Base-by-base conservation (phyloP, 2,888 invertebrate genomes). In the Abrostola triplasia region DNA sequence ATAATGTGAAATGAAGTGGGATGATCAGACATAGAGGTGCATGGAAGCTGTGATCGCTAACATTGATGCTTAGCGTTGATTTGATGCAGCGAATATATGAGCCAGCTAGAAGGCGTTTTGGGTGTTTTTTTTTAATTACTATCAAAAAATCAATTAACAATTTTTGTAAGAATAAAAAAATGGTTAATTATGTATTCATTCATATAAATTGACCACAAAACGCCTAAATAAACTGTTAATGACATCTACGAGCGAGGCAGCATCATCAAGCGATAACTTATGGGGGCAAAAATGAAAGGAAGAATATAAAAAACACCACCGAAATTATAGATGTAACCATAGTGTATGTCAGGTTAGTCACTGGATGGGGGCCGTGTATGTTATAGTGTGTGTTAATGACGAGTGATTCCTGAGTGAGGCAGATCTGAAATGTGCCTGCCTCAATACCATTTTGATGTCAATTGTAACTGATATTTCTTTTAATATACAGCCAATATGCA, bases 31-130 rank as follows among this genome's bases (percentile, higher is more conserved):
- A 63, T 41, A 67, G 59, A 70, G 67, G 78, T 82, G 85, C 84
- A 69, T 69, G 70, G 59, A 83, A 83, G 81, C 84, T 67, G 73
- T 80, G 82, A 73, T 74, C 68, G 76, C 79, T 82, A 78, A 80
- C 67, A 71, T 64, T 52, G 67, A 78, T 76, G 76, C 79, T 67
- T 73, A 73, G 81, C 79, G 54, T 76, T 79, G 76, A 77, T 53
- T 76, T 79, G 24, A 37, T 50, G 35, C 44, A 68, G 67, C 68
- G 68, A 24, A 40, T 40, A 37, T 37, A 61, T 61, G 53, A 77
- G 54, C 58, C 62, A 53, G 36, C 52, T 40, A 57, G 7, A 77
- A 73, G 63, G 52, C 67, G 51, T 64, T 68, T 60, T 65, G 67
- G 63, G 68, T 50, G 41, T 48, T 40, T 42, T 9, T 24, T 40